Percentiles rank a stretch among this genome's conserved stretches.
These are phyloP conservation scores for Dissostichus mawsoni DNA, from an alignment of 2,113 vertebrate genomes.

Conservation along the genomic window DNA sequence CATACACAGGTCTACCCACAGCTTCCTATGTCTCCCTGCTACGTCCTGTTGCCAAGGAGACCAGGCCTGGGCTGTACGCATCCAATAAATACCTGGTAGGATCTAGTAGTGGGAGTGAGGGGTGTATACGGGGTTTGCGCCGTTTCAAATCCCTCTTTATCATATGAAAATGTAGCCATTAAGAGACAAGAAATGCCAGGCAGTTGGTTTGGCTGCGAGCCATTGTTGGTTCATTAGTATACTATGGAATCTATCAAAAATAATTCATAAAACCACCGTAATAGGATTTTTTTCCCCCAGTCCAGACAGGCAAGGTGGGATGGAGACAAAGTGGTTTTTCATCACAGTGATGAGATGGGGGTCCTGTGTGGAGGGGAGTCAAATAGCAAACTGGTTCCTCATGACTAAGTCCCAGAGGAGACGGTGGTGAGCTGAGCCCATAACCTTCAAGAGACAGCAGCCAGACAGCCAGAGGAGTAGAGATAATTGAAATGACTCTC, in stretches of 20 bases:
- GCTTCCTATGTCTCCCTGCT: constrained; percentile 50
- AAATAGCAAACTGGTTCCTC: constrained; percentile 51
- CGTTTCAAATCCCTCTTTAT: constrained; percentile 48
- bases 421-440: constrained; percentile 45
- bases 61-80: constrained; percentile 44
- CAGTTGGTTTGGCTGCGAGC: background rate
- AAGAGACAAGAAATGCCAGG: constrained; percentile 26
- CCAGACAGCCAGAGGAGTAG: constrained; percentile 64
- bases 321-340: background rate
- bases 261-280: background rate
- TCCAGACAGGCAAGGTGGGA: background rate
- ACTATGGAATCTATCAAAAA: background rate
- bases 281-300: background rate
- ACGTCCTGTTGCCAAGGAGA: constrained; percentile 74
- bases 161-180: constrained; percentile 40
- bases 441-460: constrained; percentile 66
- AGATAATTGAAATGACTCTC: constrained; percentile 74
- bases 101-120: constrained; percentile 41
- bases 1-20: constrained; percentile 27
- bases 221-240: background rate
- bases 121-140: constrained; percentile 25
- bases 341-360: constrained; percentile 4
- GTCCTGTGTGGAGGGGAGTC: constrained; percentile 26
- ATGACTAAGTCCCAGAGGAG: constrained; percentile 46
- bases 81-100: constrained; percentile 57